A percentile compares a stretch with the other conserved stretches of the same genome.
These are phyloP conservation scores for Halesus radiatus DNA, from an alignment of 1,140 invertebrate genomes.

Conservation along the genomic window DNA sequence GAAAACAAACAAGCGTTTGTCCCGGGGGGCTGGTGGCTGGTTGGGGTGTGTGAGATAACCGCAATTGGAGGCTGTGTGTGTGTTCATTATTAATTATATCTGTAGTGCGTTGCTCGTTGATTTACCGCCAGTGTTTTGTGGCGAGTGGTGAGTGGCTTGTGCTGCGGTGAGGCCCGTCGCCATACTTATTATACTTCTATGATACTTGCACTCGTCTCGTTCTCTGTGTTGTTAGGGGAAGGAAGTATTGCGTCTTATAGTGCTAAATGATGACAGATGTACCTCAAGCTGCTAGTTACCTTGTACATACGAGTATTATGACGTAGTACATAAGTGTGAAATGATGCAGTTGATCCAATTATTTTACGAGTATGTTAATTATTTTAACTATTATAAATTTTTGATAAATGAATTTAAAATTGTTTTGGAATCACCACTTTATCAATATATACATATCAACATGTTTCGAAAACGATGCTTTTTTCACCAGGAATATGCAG, in stretches of 20 bases:
- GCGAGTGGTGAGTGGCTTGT: background rate
- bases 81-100: constrained; percentile 29
- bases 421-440: too few species aligned
- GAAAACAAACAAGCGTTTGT: constrained; percentile 28
- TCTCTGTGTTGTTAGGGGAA: background rate
- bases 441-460: too few species aligned
- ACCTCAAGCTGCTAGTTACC: too few species aligned
- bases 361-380: too few species aligned
- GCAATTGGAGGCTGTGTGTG: constrained; percentile 16
- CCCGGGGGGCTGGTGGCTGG: background rate
- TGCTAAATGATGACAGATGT: too few species aligned
- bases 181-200: background rate
- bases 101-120: constrained; percentile 20
- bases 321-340: too few species aligned
- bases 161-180: background rate
- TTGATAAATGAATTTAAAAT: too few species aligned
- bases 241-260: constrained; percentile 1
- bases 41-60: constrained; percentile 6
- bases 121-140: constrained; percentile 26
- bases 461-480: too few species aligned
- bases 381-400: too few species aligned
- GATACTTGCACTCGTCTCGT: background rate
- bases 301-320: too few species aligned
- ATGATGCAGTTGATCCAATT: too few species aligned
- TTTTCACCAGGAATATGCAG: too few species aligned